Conservation (phyloP, 2,113 vertebrate genomes). For the Orthonyx spaldingii region DNA sequence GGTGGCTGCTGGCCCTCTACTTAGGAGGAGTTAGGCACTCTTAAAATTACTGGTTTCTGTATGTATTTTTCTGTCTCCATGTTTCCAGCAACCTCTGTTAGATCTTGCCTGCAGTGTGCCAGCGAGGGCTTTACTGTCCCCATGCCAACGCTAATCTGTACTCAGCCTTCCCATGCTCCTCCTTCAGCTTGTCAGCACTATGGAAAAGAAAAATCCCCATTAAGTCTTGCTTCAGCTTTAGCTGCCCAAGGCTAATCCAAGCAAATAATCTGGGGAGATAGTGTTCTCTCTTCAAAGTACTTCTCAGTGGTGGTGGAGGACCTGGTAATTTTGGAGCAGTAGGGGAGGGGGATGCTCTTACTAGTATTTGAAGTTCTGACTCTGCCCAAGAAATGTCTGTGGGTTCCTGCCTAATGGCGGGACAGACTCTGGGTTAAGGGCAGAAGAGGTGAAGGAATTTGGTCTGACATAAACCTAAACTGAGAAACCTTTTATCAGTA, state of each 20-base stretch:
- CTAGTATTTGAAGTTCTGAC: neutral
- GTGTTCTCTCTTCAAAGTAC: neutral
- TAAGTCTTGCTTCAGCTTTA: neutral
- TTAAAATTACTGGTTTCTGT: neutral
- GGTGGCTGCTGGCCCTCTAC: neutral
- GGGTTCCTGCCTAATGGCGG: neutral
- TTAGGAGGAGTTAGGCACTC: neutral
- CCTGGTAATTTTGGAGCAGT: neutral
- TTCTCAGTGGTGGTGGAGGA: neutral
- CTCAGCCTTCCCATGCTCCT: neutral
- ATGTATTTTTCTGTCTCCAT: neutral
- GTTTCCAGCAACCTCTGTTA: neutral
- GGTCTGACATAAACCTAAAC: neutral
- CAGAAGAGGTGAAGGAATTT: neutral
- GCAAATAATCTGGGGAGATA: neutral
- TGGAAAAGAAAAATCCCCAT: neutral
- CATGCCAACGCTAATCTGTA: rapidly evolving
- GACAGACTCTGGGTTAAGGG: neutral
- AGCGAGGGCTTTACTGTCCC: neutral
- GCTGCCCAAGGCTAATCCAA: neutral
- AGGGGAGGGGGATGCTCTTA: neutral
- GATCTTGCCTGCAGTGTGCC: neutral
- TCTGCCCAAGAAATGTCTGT: neutral
- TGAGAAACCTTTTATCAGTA: neutral
- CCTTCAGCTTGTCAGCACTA: neutral